Evolutionary conservation across 92 coral and sea anemone genomes (phyloP).

Genomic region (Meandrina meandrites): DNA sequence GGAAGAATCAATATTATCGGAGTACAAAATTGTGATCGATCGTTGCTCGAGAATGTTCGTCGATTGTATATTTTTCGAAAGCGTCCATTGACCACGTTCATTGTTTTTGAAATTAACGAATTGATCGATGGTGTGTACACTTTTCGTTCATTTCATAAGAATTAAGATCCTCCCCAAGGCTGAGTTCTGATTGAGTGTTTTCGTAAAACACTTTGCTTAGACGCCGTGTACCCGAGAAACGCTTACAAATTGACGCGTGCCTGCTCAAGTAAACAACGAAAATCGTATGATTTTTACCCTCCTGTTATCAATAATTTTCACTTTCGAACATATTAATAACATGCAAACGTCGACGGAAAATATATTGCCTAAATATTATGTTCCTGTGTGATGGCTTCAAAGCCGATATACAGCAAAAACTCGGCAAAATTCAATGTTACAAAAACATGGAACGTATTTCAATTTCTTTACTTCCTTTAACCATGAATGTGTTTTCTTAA

Average conservation of each 20-base stretch:
- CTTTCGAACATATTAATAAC: slow-evolving; percentile 8
- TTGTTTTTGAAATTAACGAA: slow-evolving; percentile 19
- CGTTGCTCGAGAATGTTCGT: background rate
- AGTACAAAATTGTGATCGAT: background rate
- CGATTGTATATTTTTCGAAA: slow-evolving; percentile 6
- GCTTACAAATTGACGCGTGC: background rate
- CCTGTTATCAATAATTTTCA: background rate
- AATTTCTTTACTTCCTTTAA: background rate
- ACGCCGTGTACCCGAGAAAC: background rate
- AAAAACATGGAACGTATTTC: background rate
- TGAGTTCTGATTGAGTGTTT: background rate
- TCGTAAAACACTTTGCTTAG: background rate
- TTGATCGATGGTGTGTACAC: background rate
- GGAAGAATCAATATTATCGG: background rate
- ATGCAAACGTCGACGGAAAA: slow-evolving; percentile 18
- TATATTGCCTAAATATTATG: background rate
- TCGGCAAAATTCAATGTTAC: background rate
- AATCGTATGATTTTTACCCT: background rate
- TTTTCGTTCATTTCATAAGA: background rate
- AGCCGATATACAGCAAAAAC: background rate
- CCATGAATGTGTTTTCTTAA: background rate
- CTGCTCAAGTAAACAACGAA: background rate
- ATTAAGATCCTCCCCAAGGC: slow-evolving; percentile 14
- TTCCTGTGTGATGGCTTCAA: background rate
- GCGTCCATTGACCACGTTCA: background rate